Percentiles rank a stretch among this genome's conserved stretches.
phyloP scores from a whole-genome alignment of 2,797 vertebrate species.

The Betta splendens region DNA sequence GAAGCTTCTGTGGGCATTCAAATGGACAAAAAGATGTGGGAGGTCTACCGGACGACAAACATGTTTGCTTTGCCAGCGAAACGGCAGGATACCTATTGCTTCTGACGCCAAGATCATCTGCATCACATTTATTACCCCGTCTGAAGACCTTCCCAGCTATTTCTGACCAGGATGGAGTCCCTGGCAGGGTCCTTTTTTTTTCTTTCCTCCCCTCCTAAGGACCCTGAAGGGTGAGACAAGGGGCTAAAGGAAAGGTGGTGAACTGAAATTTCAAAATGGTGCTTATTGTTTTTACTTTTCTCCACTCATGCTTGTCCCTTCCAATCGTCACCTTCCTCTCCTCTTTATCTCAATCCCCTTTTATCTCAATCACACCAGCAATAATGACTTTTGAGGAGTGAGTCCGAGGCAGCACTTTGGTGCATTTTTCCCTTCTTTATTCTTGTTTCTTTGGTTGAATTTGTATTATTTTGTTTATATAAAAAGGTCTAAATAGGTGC shows the following conservation, averaged over 20 bases:
- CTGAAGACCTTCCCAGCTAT: slow-evolving; percentile 20
- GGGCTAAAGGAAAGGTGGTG: slow-evolving; percentile 54
- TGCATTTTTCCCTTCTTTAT: not conserved
- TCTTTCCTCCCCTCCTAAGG: slow-evolving; percentile 1
- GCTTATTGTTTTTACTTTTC: slow-evolving; percentile 74
- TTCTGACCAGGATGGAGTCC: slow-evolving; percentile 27
- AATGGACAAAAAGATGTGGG: slow-evolving; percentile 20
- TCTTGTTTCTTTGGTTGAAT: not conserved
- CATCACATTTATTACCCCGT: slow-evolving; percentile 34
- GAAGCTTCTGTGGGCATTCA: slow-evolving; percentile 46
- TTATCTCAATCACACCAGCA: slow-evolving; percentile 82
- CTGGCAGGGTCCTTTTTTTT: slow-evolving; percentile 17
- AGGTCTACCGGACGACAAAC: slow-evolving; percentile 26
- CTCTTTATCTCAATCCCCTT: slow-evolving; percentile 11
- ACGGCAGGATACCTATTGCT: slow-evolving; percentile 23
- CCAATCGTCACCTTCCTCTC: not conserved
- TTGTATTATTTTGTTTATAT: slow-evolving; percentile 13
- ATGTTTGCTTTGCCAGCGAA: slow-evolving; percentile 22
- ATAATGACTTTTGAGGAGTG: slow-evolving; percentile 69
- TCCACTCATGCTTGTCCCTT: slow-evolving; percentile 50
- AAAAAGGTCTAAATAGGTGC: slow-evolving; percentile 11
- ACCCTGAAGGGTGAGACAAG: slow-evolving; percentile 30
- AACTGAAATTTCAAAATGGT: slow-evolving; percentile 77
- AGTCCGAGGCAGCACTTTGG: slow-evolving; percentile 51
- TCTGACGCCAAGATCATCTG: slow-evolving; percentile 55